Percentiles rank a stretch among this genome's conserved stretches.
phyloP scores from a whole-genome alignment of 1,140 invertebrate species.

The Apolygus lucorum region DNA sequence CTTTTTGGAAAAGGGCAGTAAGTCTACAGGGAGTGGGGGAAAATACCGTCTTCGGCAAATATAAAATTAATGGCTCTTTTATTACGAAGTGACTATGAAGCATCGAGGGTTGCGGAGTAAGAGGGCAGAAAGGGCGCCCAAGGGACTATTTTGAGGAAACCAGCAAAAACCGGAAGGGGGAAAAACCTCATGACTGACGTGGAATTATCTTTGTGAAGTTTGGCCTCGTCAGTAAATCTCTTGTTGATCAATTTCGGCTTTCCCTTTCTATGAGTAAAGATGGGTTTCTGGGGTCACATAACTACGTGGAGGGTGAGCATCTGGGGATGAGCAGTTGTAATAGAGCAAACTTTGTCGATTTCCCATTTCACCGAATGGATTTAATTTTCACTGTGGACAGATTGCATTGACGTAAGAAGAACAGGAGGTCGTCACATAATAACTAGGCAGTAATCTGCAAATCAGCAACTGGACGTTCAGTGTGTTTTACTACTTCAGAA shows the following conservation, averaged over 20 bases:
- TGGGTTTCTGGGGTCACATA: too few relatives aligned
- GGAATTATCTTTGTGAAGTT: not conserved
- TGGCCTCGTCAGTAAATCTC: slow-evolving; percentile 8
- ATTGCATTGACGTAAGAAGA: too few relatives aligned
- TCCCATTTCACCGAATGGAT: too few relatives aligned
- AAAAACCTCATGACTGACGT: slow-evolving; percentile 1
- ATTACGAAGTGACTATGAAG: slow-evolving; percentile 1
- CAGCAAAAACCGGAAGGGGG: not conserved
- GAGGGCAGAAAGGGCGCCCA: not conserved
- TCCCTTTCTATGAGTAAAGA: not conserved
- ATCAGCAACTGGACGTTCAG: too few relatives aligned
- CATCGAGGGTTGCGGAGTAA: not conserved
- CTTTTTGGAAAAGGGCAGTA: not conserved
- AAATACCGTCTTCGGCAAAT: not conserved
- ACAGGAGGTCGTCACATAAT: too few relatives aligned
- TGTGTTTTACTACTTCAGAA: too few relatives aligned
- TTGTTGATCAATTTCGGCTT: slow-evolving; percentile 1
- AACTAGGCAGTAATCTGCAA: too few relatives aligned
- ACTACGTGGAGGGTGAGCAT: too few relatives aligned
- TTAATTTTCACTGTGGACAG: too few relatives aligned
- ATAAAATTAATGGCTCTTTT: slow-evolving; percentile 2
- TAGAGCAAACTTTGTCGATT: too few relatives aligned
- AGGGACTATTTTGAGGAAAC: not conserved
- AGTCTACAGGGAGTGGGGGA: not conserved
- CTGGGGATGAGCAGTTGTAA: too few relatives aligned